Conservation (phyloP, 2,888 invertebrate genomes). For the Dyspetes luteomarginatus region DNA sequence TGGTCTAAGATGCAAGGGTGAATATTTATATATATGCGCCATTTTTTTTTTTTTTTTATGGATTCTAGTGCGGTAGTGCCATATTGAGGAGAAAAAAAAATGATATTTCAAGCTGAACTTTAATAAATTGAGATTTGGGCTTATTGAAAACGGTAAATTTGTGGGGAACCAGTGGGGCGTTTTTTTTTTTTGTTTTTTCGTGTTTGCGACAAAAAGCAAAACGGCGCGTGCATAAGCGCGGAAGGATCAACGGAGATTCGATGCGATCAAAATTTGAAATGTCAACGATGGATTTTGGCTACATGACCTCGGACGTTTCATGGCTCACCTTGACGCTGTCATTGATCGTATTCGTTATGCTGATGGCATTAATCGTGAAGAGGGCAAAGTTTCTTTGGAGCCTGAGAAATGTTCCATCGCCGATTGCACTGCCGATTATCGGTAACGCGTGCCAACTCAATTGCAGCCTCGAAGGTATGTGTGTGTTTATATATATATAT, state of each 20-base stretch:
- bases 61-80: no score
- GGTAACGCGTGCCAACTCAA: slow-evolving; percentile 81
- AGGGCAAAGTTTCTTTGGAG: slow-evolving; percentile 75
- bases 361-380: slow-evolving; percentile 67
- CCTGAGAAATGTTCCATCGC: slow-evolving; percentile 78
- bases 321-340: slow-evolving; percentile 72
- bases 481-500: background rate
- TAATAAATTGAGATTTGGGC: background rate
- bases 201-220: background rate
- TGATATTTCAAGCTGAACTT: background rate
- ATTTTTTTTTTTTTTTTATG: no score
- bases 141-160: background rate
- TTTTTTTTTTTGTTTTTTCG: slow-evolving; percentile 1
- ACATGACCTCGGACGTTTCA: slow-evolving; percentile 48
- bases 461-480: slow-evolving; percentile 80
- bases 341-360: slow-evolving; percentile 65
- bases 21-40: no score
- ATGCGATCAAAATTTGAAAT: slow-evolving; percentile 25
- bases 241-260: background rate
- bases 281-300: slow-evolving; percentile 39
- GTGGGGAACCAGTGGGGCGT: no score
- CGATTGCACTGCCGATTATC: slow-evolving; percentile 78
- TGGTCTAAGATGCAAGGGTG: no score
- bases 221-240: background rate
- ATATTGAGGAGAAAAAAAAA: no score